phyloP scores from a whole-genome alignment of 2,113 vertebrate species.

The Pseudorhombus dupliciocellatus region DNA sequence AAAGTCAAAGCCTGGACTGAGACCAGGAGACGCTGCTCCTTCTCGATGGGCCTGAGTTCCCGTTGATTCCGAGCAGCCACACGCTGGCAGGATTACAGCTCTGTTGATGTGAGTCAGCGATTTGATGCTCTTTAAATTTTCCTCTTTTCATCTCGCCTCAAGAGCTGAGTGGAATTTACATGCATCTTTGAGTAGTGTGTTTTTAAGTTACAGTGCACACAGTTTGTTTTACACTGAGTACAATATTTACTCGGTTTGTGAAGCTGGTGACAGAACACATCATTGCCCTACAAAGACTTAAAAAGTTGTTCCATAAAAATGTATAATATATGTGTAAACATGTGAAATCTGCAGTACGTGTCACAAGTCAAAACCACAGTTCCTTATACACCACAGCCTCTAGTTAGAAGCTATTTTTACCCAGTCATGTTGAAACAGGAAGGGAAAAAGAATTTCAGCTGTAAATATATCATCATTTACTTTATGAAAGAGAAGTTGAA shows the following conservation, averaged over 20 bases:
- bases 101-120: background rate
- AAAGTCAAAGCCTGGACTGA: background rate
- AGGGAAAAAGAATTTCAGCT: too few relatives aligned
- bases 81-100: background rate
- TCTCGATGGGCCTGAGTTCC: background rate
- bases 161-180: background rate
- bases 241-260: background rate
- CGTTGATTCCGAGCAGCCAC: slow-evolving; percentile 15
- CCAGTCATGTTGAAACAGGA: background rate
- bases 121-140: background rate
- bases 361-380: background rate
- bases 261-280: background rate
- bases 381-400: background rate
- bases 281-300: background rate
- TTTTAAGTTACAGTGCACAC: background rate
- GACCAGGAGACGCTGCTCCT: background rate
- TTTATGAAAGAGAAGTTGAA: too few relatives aligned
- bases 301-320: background rate
- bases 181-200: background rate
- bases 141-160: background rate
- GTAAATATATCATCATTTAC: too few relatives aligned
- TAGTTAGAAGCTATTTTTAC: background rate
- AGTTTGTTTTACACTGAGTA: background rate
- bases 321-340: background rate
- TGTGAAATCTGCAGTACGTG: background rate